Evolutionary conservation across 64 coral and sea anemone species (phyloP).

Genomic region (Dendronephthya gigantea): DNA sequence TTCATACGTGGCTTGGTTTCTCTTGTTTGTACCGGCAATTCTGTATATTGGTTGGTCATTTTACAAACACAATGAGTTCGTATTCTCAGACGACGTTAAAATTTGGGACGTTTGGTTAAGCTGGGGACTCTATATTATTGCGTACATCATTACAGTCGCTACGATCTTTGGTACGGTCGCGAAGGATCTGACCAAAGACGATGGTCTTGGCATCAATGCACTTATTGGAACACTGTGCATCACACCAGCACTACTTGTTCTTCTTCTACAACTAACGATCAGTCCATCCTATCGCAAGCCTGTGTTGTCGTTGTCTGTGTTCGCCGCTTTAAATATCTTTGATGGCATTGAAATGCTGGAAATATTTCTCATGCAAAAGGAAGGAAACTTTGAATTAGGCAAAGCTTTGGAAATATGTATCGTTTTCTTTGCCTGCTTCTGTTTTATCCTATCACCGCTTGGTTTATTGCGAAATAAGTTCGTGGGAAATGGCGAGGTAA

Average conservation of each 20-base stretch:
- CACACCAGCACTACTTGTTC: not conserved
- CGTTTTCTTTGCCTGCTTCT: not conserved
- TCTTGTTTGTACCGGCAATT: not conserved
- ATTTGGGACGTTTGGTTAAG: not conserved
- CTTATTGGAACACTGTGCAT: not conserved
- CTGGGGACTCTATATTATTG: not conserved
- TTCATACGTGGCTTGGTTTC: not conserved
- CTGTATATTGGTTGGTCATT: not conserved
- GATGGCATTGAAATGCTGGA: not conserved
- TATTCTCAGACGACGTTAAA: not conserved
- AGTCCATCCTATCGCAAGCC: not conserved
- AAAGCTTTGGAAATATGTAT: not conserved
- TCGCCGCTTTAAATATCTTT: not conserved
- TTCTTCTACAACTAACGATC: not conserved
- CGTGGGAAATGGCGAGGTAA: not conserved
- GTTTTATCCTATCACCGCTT: not conserved
- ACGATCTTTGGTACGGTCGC: not conserved
- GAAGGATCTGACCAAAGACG: not conserved
- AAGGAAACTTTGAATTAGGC: not conserved
- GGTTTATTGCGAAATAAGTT: not conserved
- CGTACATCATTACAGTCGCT: not conserved
- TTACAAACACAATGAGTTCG: not conserved
- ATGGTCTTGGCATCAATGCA: not conserved
- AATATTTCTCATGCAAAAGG: not conserved
- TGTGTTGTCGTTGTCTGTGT: not conserved